Base-by-base conservation (phyloP, 2,113 vertebrate genomes). In the Ranitomeya variabilis region DNA sequence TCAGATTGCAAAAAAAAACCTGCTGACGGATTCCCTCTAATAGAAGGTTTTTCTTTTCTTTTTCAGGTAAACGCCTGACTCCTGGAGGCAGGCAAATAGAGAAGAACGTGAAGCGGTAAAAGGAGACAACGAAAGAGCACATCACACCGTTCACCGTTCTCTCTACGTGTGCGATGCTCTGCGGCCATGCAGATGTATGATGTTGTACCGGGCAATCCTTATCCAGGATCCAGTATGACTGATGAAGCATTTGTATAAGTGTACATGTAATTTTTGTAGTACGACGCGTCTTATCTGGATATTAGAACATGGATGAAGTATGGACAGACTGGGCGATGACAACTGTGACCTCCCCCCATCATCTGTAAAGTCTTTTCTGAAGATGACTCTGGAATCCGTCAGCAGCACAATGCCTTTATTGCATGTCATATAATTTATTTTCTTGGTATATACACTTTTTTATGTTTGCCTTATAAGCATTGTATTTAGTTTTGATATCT, bases 61-160 rank as follows among this genome's bases (percentile, higher is more conserved):
- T 90, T 93, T 26, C 79, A 99, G 98, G 96, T 99, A 99, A 99
- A 97, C 0, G 92, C 97, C 96, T 98, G 95, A 45, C 96, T 96
- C 51, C 85, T 59, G 83, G 89, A 93, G 95, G 97, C 96, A 95
- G 97, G 97, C 96, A 91, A 80, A 81, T 90, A 93, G 94, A 90
- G 92, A 82, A 92, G 79, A 91, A 90, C 93, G 86, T 93, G 91
- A 87, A 57, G 85, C 90, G 89, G 87, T 23, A 16, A 91, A 90
- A 89, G 86, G 66, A 87, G 91, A 79, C 81, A 91, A 91, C 64
- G 86, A 52, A 52, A 74, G 21, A 55, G 80, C 69, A 51, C 79
- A 11, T 31, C 21, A 57, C 12, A 83, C 78, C 90, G 89, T 82
- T 84, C 85, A 92, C 91, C 91, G 93, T 93, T 91, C 23, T 89